A percentile compares a stretch with the other conserved stretches of the same genome.
Conservation (phyloP, 2,888 invertebrate genomes). For the Drosophila austrosaltans region DNA sequence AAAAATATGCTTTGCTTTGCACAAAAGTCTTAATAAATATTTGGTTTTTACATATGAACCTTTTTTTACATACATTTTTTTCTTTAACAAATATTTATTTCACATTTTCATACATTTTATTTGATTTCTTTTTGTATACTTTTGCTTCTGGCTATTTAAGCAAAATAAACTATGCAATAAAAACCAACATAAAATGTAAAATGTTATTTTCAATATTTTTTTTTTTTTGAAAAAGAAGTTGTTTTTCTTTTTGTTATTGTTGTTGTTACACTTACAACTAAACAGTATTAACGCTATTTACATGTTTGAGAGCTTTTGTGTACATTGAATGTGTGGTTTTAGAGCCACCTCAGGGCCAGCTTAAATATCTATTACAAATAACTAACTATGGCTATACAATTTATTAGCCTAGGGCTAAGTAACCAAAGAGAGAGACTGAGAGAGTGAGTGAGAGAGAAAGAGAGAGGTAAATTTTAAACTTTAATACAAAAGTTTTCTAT, state of each 20-base stretch:
- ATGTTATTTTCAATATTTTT: constrained; percentile 5
- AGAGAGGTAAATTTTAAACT: background rate
- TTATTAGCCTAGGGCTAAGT: constrained; percentile 22
- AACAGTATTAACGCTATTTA: constrained; percentile 41
- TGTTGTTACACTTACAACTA: constrained; percentile 42
- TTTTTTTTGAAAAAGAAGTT: constrained; percentile 5
- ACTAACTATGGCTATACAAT: constrained; percentile 3
- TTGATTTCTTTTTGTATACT: constrained; percentile 8
- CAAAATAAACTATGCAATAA: background rate
- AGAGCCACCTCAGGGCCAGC: constrained; percentile 53
- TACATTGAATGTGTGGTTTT: constrained; percentile 64
- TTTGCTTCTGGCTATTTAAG: constrained; percentile 14
- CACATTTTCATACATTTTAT: constrained; percentile 19
- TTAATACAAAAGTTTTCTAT: constrained; percentile 63
- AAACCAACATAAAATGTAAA: background rate
- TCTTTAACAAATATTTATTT: constrained; percentile 1
- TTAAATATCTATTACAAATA: constrained; percentile 26
- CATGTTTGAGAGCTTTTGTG: constrained; percentile 5
- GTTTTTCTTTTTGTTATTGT: background rate
- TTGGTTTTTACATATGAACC: background rate
- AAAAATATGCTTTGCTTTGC: background rate
- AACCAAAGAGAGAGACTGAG: constrained; percentile 19
- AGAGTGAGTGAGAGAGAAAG: background rate
- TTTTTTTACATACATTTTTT: background rate
- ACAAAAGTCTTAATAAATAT: constrained; percentile 11